Base-by-base conservation (phyloP, 1,140 invertebrate genomes). In the Drosophila obscura region DNA sequence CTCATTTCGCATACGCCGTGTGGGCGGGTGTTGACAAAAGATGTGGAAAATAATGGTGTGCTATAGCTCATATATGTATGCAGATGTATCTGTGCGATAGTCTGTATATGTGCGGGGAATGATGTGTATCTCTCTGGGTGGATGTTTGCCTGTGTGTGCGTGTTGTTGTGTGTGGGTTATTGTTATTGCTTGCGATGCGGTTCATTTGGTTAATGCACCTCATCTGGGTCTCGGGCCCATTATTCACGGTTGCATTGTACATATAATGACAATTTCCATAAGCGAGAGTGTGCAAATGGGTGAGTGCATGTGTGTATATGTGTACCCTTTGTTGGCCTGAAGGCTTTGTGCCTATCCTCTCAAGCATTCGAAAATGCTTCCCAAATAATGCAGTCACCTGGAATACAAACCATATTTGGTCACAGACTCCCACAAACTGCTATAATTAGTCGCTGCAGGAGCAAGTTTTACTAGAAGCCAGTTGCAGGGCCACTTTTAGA, bases 131-230 rank as follows among this genome's bases (percentile, higher is more conserved):
- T 39, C 35, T 28, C 26, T 39, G 35, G 35, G 11, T 4, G 35
- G 11, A 5, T 51, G 48, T 35, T 66, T 48, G 50, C 31, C 8
- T 11, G 8, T 63, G 19, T 24, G 13, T 45, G n/a, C n/a, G 57
- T 64, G 53, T 50, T 4, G 22, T 24, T 24, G 16, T 16, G 69
- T 19, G 41, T 31, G 43, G 15, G 43, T 39, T 75, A 51, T 74
- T 73, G 58, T 74, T 74, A 77, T 77, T 73, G 68, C 60, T 58
- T 76, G 68, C 73, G 81, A 77, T 85, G 81, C 77, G 81, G 81
- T 85, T 85, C 81, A 85, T 85, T 85, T 85, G 82, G 81, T 87
- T 85, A 85, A 85, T 85, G 81, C 81, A 85, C 76, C 77, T 83
- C 67, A 71, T 69, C 65, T 71, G 67, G 49, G 74, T 72, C 62